These are phyloP conservation scores for Jaculus jaculus DNA, from an alignment of 2,113 vertebrate genomes.

Conservation along the genomic window DNA sequence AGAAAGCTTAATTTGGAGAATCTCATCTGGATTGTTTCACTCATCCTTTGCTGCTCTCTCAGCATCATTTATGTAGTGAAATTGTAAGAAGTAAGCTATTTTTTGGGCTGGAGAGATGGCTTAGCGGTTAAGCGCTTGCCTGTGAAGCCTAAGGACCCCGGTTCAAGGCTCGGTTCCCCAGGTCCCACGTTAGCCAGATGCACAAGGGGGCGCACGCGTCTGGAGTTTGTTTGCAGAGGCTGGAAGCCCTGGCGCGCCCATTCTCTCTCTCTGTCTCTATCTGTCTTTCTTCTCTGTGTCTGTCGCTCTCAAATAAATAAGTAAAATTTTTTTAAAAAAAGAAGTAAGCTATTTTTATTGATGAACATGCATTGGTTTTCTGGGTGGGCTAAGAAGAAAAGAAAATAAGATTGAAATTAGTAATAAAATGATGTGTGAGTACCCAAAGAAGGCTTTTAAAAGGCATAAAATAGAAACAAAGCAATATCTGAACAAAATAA, in stretches of 20 bases:
- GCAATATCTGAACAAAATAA: neutral
- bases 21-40: neutral
- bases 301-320: too few species aligned
- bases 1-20: neutral
- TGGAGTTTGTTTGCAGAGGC: too few species aligned
- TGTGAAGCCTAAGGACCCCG: too few species aligned
- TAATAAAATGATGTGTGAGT: neutral
- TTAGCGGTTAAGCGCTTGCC: too few species aligned
- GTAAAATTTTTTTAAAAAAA: too few species aligned
- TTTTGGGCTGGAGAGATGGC: too few species aligned
- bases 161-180: too few species aligned
- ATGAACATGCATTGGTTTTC: neutral
- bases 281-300: too few species aligned
- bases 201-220: too few species aligned
- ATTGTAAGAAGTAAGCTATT: neutral
- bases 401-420: conserved; percentile 2
- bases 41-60: neutral
- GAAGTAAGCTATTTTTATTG: neutral
- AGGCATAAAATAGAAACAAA: neutral
- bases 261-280: too few species aligned
- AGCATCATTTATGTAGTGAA: neutral
- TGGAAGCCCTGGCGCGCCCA: too few species aligned
- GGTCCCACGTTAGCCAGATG: too few species aligned
- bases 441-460: neutral
- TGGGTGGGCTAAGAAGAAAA: neutral